Evolutionary conservation across 2,888 invertebrate species (phyloP).

Genomic region (Sinhomidia bicolor): DNA sequence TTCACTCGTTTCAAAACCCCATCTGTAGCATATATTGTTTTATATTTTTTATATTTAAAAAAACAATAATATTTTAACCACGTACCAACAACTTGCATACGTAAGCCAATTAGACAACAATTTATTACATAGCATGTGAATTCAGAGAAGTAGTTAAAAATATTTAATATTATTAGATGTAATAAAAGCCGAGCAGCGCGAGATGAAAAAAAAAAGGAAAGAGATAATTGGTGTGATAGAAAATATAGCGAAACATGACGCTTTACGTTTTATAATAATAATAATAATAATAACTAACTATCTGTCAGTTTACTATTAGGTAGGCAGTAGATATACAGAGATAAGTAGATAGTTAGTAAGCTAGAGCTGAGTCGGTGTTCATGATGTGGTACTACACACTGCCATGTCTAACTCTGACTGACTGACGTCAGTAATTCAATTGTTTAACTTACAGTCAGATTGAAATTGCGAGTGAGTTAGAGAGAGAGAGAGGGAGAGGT

Average conservation of each 20-base stretch:
- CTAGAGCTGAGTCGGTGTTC: no score
- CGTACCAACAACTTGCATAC: not conserved
- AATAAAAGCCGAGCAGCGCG: not conserved
- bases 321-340: no score
- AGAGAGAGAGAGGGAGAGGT: not conserved
- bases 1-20: not conserved
- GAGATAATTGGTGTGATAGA: slow-evolving; percentile 22
- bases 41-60: no score
- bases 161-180: not conserved
- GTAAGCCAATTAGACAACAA: slow-evolving; percentile 15
- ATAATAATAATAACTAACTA: no score
- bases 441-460: slow-evolving; percentile 47
- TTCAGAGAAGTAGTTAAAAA: slow-evolving; percentile 34
- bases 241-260: not conserved
- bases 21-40: no score
- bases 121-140: slow-evolving; percentile 17
- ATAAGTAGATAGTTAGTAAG: no score
- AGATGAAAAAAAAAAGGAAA: not conserved
- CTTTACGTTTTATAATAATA: no score
- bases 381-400: no score
- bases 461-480: not conserved
- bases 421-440: slow-evolving; percentile 63
- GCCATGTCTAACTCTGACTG: no score
- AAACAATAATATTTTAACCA: no score
- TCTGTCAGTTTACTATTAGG: no score